phyloP scores from a whole-genome alignment of 2,888 invertebrate genomes.

The Eupithecia tripunctaria region DNA sequence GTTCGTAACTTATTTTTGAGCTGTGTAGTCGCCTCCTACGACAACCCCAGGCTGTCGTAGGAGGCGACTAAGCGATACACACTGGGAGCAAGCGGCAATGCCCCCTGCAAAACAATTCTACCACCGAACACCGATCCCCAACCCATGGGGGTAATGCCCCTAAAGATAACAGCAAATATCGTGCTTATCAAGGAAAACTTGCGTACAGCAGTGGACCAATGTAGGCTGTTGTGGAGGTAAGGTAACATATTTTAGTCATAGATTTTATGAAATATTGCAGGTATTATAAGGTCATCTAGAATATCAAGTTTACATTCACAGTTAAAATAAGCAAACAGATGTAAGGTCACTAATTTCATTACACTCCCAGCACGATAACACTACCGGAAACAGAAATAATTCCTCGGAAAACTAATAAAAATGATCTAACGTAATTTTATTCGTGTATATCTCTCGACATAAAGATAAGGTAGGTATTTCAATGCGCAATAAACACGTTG shows the following conservation, averaged over 20 bases:
- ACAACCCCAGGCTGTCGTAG: too few species aligned
- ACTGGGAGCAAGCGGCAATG: too few species aligned
- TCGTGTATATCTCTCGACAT: slow-evolving; percentile 57
- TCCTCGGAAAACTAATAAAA: slow-evolving; percentile 49
- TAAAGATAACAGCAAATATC: too few species aligned
- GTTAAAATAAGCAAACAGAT: background rate
- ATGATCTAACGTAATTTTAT: slow-evolving; percentile 64
- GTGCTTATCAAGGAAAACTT: too few species aligned
- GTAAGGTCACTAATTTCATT: slow-evolving; percentile 34
- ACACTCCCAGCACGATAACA: slow-evolving; percentile 39
- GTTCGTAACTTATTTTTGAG: too few species aligned
- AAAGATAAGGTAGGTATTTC: slow-evolving; percentile 64
- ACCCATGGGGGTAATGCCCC: too few species aligned
- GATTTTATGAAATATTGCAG: background rate
- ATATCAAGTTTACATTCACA: background rate
- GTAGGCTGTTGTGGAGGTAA: too few species aligned
- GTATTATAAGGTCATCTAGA: background rate
- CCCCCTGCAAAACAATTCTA: too few species aligned
- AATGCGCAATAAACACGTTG: slow-evolving; percentile 76
- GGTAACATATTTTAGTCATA: background rate
- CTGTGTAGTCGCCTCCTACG: too few species aligned
- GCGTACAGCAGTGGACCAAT: too few species aligned
- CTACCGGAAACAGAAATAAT: slow-evolving; percentile 35
- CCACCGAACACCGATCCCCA: too few species aligned
- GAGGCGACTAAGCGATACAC: too few species aligned